Percentiles rank a stretch among this genome's conserved stretches.
phyloP scores from a whole-genome alignment of 23 tunicate species.

The Ciona savignyi region DNA sequence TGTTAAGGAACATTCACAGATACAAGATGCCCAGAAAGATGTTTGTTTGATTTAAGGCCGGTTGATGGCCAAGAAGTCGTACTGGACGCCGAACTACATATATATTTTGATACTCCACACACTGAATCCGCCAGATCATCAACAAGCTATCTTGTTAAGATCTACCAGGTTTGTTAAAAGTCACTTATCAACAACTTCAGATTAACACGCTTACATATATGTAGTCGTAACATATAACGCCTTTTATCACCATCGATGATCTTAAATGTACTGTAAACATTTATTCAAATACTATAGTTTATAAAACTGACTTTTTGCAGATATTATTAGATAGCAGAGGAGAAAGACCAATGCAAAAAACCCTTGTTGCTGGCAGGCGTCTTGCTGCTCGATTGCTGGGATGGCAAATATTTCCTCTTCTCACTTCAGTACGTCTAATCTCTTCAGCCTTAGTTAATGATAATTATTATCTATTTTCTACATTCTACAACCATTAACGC shows the following conservation, averaged over 20 bases:
- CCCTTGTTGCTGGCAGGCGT: constrained; percentile 57
- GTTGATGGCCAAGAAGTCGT: constrained; percentile 25
- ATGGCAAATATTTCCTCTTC: constrained; percentile 67
- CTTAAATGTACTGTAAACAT: too few relatives aligned
- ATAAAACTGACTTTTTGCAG: too few relatives aligned
- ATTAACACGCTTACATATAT: too few relatives aligned
- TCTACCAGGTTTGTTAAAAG: constrained; percentile 27
- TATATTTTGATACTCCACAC: constrained; percentile 27
- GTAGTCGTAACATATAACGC: too few relatives aligned
- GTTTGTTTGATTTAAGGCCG: constrained; percentile 38
- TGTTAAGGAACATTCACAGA: constrained; percentile 34
- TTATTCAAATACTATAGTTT: too few relatives aligned
- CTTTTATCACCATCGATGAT: too few relatives aligned
- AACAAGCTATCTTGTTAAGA: constrained; percentile 10
- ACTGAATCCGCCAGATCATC: not conserved
- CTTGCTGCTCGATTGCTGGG: constrained; percentile 32
- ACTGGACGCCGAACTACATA: constrained; percentile 63
- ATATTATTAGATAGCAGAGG: constrained; percentile 2
- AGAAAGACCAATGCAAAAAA: constrained; percentile 2
- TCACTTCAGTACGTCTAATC: constrained; percentile 35
- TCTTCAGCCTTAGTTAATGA: not conserved
- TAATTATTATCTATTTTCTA: not conserved
- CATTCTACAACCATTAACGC: not conserved
- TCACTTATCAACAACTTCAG: too few relatives aligned
- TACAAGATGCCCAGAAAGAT: constrained; percentile 27